Base-by-base conservation (phyloP, 2,888 invertebrate species). In the Tineola bisselliella region DNA sequence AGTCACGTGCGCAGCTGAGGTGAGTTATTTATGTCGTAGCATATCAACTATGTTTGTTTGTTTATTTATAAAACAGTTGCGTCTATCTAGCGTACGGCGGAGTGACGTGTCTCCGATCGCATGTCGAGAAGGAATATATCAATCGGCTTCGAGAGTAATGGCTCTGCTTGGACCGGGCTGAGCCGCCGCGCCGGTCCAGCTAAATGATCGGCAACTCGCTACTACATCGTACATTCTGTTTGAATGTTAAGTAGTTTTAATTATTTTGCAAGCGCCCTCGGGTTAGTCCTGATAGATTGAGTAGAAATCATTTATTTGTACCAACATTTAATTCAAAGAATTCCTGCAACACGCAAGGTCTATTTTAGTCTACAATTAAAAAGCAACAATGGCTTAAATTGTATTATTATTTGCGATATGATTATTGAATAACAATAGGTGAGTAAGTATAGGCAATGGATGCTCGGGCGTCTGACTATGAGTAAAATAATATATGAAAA, bases 161-260 rank as follows among this genome's bases (percentile, higher is more conserved):
- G 78, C 43, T 44, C 61, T 54, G 52, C 54, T 15, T 60, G 59
- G 62, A 59, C 62, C 66, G 63, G 66, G 62, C 56, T 52, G 48
- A 15, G 48, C 48, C 38, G 38, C 18, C 48, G 48, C 48, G 15
- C 8, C 54, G 54, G 54, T 25, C 54, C 19, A 25, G 54, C 54
- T 54, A 54, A 54, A 25, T 54, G 54, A 54, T 12, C 18, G 19
- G 54, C 25, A 54, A 54, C 54, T 25, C 12, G 54, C 54, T 54
- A 54, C 54, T 54, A 25, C 54, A 25, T 25, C 54, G 74, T 72
- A 77, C 77, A 79, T 78, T 78, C 80, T 74, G 79, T 73, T 79
- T 81, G 82, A 84, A 84, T 84, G 75, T 83, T 81, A 86, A 86
- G 79, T 84, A 84, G 82, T 82, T 84, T 86, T 83, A 84, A 86